A percentile compares a stretch with the other conserved stretches of the same genome.
Evolutionary conservation across 2,797 vertebrate species (phyloP).

Genomic region (Sebastes cheni): DNA sequence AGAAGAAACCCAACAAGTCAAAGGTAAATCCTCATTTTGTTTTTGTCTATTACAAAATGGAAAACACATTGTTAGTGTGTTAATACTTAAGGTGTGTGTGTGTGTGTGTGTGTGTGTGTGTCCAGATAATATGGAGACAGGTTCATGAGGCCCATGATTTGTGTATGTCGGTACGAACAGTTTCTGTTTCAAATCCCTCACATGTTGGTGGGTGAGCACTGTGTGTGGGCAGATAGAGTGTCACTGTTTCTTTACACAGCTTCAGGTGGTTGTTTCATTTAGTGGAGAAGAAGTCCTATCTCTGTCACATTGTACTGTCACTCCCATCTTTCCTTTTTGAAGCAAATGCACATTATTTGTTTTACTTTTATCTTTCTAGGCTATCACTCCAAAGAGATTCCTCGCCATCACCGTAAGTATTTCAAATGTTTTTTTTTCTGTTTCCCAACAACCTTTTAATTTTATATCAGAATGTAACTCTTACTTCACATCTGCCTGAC

Average conservation of each 20-base stretch:
- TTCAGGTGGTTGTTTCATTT: not conserved
- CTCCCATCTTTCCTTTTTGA: not conserved
- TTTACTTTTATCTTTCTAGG: conserved; percentile 73
- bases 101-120: conserved; percentile 44
- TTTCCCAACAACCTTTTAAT: not conserved
- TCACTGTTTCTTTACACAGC: not conserved
- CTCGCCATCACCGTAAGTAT: conserved; percentile 91
- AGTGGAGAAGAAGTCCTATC: not conserved
- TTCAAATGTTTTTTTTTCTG: not conserved
- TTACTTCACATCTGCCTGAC: not conserved
- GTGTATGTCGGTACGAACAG: conserved; percentile 73
- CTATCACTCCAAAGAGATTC: conserved; percentile 96
- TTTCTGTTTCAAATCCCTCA: conserved; percentile 30
- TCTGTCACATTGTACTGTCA: not conserved
- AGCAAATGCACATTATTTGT: not conserved
- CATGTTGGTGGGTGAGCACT: conserved; percentile 35
- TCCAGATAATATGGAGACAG: conserved; percentile 63
- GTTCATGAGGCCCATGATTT: conserved; percentile 62
- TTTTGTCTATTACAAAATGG: not conserved
- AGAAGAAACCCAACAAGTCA: conserved; percentile 91
- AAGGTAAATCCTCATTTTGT: conserved; percentile 82
- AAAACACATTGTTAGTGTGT: not conserved
- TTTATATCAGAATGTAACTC: not conserved
- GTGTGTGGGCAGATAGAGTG: not conserved
- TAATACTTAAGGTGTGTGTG: conserved; percentile 24